These are phyloP conservation scores for Phylloscopus collybita DNA, from an alignment of 2,797 vertebrate genomes.

Conservation along the genomic window DNA sequence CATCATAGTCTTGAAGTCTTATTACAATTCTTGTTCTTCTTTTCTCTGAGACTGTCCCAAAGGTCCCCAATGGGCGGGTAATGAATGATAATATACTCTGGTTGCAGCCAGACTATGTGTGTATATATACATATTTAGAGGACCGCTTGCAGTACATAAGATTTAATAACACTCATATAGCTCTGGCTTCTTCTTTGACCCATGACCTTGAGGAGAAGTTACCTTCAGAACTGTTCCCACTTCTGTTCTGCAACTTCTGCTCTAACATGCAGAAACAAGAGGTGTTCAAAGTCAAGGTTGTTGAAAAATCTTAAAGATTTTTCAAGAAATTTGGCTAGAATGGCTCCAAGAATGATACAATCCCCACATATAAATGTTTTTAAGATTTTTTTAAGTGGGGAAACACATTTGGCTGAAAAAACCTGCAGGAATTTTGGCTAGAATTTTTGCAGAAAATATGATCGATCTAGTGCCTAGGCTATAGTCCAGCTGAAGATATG, in stretches of 20 bases:
- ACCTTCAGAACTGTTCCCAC: background rate
- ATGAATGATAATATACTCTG: slow-evolving; percentile 45
- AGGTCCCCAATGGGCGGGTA: background rate
- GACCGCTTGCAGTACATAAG: background rate
- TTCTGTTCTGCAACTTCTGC: background rate
- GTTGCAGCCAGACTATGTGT: background rate
- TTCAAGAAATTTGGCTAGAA: background rate
- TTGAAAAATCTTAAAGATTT: background rate
- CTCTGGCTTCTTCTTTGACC: background rate
- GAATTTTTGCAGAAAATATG: background rate
- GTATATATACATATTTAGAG: slow-evolving; percentile 37
- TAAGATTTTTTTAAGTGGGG: background rate
- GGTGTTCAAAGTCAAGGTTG: background rate
- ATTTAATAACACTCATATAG: slow-evolving; percentile 26
- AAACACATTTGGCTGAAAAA: background rate
- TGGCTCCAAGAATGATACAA: background rate
- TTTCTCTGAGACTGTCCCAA: background rate
- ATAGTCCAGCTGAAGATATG: background rate
- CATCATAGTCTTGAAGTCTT: background rate
- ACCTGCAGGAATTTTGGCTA: background rate
- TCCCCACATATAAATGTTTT: background rate
- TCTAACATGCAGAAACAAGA: background rate
- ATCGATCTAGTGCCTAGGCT: background rate
- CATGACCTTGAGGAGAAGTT: background rate
- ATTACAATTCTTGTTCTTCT: slow-evolving; percentile 12